These are phyloP conservation scores for Mallotus villosus DNA, from an alignment of 2,797 vertebrate species.

Conservation along the genomic window DNA sequence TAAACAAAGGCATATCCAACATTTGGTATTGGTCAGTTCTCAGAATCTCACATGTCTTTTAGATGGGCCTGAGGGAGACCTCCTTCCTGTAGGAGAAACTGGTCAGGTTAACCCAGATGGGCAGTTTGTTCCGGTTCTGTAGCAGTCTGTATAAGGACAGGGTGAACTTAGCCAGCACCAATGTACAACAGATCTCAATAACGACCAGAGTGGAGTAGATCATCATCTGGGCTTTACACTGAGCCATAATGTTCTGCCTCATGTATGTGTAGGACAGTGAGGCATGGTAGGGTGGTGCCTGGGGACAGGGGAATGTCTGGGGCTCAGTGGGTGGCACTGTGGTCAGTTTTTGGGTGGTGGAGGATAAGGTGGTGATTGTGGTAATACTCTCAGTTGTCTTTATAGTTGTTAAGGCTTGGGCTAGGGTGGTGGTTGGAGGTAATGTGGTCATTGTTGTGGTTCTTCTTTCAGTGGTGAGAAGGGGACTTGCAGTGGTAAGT, in stretches of 20 bases:
- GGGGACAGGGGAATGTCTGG: constrained; percentile 44
- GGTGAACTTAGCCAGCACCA: constrained; percentile 61
- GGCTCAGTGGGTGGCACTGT: constrained; percentile 10
- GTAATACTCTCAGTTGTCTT: background rate
- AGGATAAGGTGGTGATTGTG: constrained; percentile 25
- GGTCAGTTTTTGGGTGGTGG: constrained; percentile 10
- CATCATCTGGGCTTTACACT: constrained; percentile 59
- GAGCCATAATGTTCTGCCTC: constrained; percentile 15
- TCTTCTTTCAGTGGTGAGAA: background rate
- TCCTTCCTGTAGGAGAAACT: constrained; percentile 69
- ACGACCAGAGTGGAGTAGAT: constrained; percentile 59
- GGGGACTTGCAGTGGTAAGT: background rate
- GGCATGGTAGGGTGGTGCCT: constrained; percentile 1
- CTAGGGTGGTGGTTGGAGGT: background rate
- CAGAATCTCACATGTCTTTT: constrained; percentile 46
- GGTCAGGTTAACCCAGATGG: constrained; percentile 63
- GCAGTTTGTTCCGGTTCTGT: constrained; percentile 45
- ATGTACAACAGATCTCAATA: constrained; percentile 61
- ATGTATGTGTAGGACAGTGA: background rate
- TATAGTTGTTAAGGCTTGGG: background rate
- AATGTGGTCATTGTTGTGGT: background rate
- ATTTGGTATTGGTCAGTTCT: no score
- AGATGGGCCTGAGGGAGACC: constrained; percentile 58
- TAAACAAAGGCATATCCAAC: no score
- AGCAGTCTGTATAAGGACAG: constrained; percentile 63